Evolutionary conservation across 1,140 invertebrate genomes (phyloP), one percentile per base, ranked within the genome.

Genomic region (Panulirus ornatus): DNA sequence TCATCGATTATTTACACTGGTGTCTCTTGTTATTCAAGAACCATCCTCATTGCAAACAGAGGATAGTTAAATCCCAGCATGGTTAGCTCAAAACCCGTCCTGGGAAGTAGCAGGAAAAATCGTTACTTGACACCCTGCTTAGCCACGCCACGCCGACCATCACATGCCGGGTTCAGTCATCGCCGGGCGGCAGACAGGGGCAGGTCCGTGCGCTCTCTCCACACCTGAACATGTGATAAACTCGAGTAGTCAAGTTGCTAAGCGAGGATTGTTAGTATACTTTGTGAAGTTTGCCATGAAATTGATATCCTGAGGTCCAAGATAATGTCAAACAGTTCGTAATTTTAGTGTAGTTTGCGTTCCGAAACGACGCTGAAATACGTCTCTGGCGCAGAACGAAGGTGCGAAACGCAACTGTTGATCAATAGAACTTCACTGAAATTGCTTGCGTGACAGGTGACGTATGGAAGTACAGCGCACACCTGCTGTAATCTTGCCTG

Each of bases 61-160:
- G 58, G 8, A 30, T 5, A 30, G 58, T 27, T 66, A 30, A 66
- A 66, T 5, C n/a, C 58, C 0, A 30, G 11, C 58, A 30, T 30
- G 27, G 58, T 66, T 30, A 66, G n/a, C 66, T 51, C 63, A 30
- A 47, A 84, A 19, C 63, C 34, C 73, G 83, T 84, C 83, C 83
- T 73, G 44, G 63, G 66, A 73, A 73, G 51, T 14, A 36, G 83
- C 34, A 84, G 83, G 83, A 84, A 84, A 84, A 84, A 84, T 84
- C 83, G 83, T 84, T 84, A 84, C 83, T 71, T 40, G 83, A 70
- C 83, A 84, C 83, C 82, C 83, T 73, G 63, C 36, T 44, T 84
- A 73, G 66, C 83, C 83, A 84, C 63, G 83, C 83, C 83, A 84
- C 66, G 83, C 83, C 83, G 66, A 71, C 40, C 66, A 44, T 63